Evolutionary conservation across 2,113 vertebrate species (phyloP).

Genomic region (Tenebrosternarchus preto): DNA sequence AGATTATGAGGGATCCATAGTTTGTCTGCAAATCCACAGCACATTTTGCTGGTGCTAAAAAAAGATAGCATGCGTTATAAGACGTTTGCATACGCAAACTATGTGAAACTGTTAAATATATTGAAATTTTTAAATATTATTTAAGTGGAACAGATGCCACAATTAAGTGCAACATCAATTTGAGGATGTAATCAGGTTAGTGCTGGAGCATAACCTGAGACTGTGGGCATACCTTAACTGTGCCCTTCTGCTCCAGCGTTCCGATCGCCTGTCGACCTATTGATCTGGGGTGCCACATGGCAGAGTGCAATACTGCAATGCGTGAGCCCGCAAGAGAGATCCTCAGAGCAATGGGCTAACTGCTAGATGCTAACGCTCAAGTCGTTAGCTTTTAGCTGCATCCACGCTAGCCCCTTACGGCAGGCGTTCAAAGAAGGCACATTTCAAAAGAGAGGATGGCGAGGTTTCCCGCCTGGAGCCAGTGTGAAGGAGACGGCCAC

Average conservation of each 20-base stretch:
- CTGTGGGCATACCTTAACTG: constrained; percentile 26
- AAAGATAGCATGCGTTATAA: not conserved
- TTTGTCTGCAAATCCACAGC: not conserved
- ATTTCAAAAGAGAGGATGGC: not conserved
- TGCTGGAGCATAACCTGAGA: not conserved
- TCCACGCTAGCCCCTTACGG: not conserved
- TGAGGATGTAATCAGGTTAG: not conserved
- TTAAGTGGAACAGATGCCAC: too few relatives aligned
- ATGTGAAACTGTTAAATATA: not conserved
- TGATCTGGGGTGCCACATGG: constrained; percentile 36
- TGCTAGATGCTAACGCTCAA: constrained; percentile 13
- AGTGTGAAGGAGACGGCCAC: not conserved
- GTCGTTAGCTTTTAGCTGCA: constrained; percentile 18
- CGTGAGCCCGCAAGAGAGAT: constrained; percentile 27
- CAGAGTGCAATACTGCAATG: constrained; percentile 44
- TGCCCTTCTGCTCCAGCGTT: not conserved
- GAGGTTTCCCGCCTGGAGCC: not conserved
- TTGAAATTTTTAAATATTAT: not conserved
- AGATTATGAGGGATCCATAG: not conserved
- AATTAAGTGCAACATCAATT: not conserved
- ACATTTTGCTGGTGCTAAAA: not conserved
- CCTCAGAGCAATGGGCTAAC: constrained; percentile 3
- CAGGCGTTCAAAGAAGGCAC: not conserved
- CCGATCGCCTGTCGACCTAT: constrained; percentile 37
- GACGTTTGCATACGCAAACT: not conserved